phyloP scores from a whole-genome alignment of 2,888 invertebrate genomes.

The Lepidocyrtinus sp. region DNA sequence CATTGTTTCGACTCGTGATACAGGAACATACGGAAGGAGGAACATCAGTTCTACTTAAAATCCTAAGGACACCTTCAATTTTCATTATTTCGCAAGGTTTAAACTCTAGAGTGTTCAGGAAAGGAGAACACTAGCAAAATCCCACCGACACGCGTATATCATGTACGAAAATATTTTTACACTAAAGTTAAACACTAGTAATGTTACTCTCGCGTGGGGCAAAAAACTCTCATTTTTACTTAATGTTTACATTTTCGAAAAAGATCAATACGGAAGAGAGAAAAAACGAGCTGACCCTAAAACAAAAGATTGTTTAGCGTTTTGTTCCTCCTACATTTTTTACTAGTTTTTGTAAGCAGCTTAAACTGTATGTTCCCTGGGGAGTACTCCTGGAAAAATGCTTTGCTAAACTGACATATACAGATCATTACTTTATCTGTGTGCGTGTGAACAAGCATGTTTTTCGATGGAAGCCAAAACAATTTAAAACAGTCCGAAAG shows the following conservation, averaged over 20 bases:
- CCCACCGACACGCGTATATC: neutral
- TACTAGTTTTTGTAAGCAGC: neutral
- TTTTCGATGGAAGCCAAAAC: neutral
- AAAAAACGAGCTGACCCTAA: constrained; percentile 11
- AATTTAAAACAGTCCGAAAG: too few relatives aligned
- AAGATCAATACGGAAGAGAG: neutral
- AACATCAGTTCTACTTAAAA: too few relatives aligned
- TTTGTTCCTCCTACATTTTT: neutral
- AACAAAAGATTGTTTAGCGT: neutral
- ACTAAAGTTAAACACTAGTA: too few relatives aligned
- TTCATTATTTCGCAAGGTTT: too few relatives aligned
- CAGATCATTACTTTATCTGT: neutral
- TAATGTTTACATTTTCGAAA: neutral
- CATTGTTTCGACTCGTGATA: too few relatives aligned
- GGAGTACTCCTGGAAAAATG: neutral
- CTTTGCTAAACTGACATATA: neutral
- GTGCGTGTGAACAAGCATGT: neutral
- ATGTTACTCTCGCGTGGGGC: neutral
- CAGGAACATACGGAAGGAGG: too few relatives aligned
- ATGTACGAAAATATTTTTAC: too few relatives aligned
- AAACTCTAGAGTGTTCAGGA: too few relatives aligned
- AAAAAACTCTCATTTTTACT: neutral
- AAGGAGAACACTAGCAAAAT: neutral
- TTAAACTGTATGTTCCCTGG: neutral
- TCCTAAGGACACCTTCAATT: too few relatives aligned